Evolutionary conservation across 2,113 vertebrate species (phyloP).

Genomic region (Macroglossus sobrinus): DNA sequence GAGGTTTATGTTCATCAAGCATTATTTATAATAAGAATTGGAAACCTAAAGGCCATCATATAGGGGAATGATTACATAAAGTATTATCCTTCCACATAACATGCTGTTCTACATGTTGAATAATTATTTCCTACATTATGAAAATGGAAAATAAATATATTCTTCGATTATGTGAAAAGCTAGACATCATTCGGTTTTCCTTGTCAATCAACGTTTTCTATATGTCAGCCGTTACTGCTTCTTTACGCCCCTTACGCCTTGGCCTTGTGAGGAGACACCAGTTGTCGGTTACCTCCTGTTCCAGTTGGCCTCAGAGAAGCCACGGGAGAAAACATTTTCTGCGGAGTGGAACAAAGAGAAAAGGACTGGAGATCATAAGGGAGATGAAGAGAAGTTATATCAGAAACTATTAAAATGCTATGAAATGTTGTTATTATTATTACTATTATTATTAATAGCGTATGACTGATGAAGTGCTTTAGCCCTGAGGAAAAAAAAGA

Average conservation of each 20-base stretch:
- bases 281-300: neutral
- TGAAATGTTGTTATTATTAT: neutral
- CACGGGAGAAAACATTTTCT: neutral
- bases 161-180: neutral
- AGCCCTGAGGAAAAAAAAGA: neutral
- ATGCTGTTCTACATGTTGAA: neutral
- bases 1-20: neutral
- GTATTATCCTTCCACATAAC: neutral
- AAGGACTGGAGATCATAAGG: neutral
- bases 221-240: neutral
- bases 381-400: neutral
- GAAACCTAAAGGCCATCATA: neutral
- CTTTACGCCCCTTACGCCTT: neutral
- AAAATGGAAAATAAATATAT: slow-evolving; percentile 17
- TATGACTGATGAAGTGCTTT: neutral
- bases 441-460: slow-evolving; percentile 8
- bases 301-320: neutral
- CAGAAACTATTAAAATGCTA: neutral
- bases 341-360: neutral
- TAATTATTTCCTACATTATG: neutral
- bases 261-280: neutral
- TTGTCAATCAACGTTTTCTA: neutral
- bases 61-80: neutral
- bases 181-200: neutral
- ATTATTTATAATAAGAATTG: neutral